phyloP scores from a whole-genome alignment of 2,797 vertebrate genomes.

The Cirrhinus molitorella region DNA sequence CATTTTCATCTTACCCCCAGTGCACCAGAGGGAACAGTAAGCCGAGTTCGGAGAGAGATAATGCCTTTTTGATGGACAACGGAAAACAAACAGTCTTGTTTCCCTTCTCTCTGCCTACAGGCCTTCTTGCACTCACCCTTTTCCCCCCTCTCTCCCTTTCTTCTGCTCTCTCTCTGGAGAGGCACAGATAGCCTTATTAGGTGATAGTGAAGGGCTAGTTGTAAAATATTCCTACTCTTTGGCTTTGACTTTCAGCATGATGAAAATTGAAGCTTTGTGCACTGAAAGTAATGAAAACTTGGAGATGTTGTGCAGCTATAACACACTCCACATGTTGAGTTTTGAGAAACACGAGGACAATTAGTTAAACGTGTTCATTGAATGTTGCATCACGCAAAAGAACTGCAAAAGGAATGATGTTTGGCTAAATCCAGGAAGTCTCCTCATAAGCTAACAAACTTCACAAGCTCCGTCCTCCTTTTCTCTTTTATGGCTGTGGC shows the following conservation, averaged over 20 bases:
- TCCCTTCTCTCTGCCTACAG: conserved; percentile 20
- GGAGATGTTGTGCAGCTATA: conserved; percentile 30
- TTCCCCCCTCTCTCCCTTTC: not conserved
- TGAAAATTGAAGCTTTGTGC: conserved; percentile 20
- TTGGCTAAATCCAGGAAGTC: conserved; percentile 6
- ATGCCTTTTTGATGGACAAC: conserved; percentile 37
- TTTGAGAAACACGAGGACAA: not conserved
- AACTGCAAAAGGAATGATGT: conserved; percentile 28
- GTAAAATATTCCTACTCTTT: conserved; percentile 52
- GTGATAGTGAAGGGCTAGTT: conserved; percentile 34
- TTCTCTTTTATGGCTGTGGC: conserved; percentile 10
- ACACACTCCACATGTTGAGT: conserved; percentile 29
- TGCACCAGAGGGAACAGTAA: conserved; percentile 7
- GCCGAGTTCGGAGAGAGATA: conserved; percentile 20
- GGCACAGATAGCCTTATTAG: conserved; percentile 59
- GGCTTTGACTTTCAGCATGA: conserved; percentile 14
- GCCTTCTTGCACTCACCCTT: conserved; percentile 1
- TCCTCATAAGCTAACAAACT: not conserved
- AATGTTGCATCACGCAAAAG: conserved; percentile 35
- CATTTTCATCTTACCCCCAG: not conserved
- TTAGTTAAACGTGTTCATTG: conserved; percentile 26
- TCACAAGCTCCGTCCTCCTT: not conserved
- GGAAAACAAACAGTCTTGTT: conserved; percentile 44
- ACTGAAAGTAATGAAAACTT: conserved; percentile 20
- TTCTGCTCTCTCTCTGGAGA: conserved; percentile 19